phyloP scores from a whole-genome alignment of 2,113 vertebrate species.

The Boleophthalmus pectinirostris region DNA sequence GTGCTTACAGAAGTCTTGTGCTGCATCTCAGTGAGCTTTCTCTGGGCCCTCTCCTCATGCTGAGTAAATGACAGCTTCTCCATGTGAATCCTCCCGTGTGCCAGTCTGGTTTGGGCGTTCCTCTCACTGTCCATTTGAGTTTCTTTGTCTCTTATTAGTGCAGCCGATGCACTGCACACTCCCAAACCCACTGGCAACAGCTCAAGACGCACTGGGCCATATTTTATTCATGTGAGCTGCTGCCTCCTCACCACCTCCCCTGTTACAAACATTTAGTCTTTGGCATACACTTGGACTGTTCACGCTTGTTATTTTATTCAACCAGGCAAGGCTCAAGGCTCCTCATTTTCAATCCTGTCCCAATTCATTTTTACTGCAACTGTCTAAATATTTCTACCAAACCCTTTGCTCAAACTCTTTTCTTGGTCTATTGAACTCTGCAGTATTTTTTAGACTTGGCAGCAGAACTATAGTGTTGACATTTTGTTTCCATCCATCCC shows the following conservation, averaged over 20 bases:
- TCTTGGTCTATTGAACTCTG: background rate
- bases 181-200: constrained; percentile 51
- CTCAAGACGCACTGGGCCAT: constrained; percentile 17
- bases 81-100: background rate
- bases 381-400: constrained; percentile 15
- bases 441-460: background rate
- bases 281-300: constrained; percentile 18
- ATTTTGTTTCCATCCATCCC: background rate
- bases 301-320: constrained; percentile 16
- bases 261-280: constrained; percentile 53
- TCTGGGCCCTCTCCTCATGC: constrained; percentile 10
- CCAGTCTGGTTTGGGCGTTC: background rate
- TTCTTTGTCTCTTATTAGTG: constrained; percentile 32
- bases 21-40: background rate
- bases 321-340: constrained; percentile 24
- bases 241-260: constrained; percentile 28
- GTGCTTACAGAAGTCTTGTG: background rate
- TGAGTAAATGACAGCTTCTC: background rate
- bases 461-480: background rate
- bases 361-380: background rate
- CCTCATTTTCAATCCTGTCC: background rate
- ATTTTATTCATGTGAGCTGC: constrained; percentile 59
- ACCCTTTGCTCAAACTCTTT: background rate
- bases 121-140: constrained; percentile 5
- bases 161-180: constrained; percentile 34